Evolutionary conservation across 2,797 vertebrate species (phyloP).

Genomic region (Myotis planiceps): DNA sequence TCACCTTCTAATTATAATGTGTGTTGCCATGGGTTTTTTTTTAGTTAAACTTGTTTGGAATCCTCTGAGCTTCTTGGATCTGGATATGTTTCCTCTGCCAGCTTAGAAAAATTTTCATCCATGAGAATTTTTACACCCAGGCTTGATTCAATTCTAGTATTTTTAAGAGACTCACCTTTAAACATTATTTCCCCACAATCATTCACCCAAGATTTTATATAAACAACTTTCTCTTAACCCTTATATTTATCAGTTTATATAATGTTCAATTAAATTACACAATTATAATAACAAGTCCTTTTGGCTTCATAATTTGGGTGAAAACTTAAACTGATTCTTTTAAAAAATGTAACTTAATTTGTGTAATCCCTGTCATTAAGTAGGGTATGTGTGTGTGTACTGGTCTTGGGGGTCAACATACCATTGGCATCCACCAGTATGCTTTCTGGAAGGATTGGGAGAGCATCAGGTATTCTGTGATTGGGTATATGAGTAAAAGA

Average conservation of each 20-base stretch:
- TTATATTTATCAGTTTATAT: background rate
- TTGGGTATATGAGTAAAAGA: background rate
- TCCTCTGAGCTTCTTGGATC: background rate
- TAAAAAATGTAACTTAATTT: slow-evolving; percentile 22
- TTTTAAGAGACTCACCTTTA: background rate
- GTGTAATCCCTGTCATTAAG: background rate
- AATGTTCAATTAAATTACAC: background rate
- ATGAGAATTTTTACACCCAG: background rate
- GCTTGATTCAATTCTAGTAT: background rate
- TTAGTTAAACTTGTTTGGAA: background rate
- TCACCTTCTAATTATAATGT: background rate
- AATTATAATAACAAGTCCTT: background rate
- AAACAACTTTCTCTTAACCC: background rate
- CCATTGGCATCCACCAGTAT: background rate
- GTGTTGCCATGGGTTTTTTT: background rate
- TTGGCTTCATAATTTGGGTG: background rate
- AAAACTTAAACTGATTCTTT: background rate
- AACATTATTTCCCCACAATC: background rate
- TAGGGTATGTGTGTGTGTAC: background rate
- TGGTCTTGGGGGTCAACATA: background rate
- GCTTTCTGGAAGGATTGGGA: background rate
- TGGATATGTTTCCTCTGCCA: background rate
- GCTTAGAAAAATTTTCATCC: background rate
- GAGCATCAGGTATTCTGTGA: background rate
- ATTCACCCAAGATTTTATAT: background rate